Base-by-base conservation (phyloP, 2,797 vertebrate species). In the Gymnocypris eckloni region DNA sequence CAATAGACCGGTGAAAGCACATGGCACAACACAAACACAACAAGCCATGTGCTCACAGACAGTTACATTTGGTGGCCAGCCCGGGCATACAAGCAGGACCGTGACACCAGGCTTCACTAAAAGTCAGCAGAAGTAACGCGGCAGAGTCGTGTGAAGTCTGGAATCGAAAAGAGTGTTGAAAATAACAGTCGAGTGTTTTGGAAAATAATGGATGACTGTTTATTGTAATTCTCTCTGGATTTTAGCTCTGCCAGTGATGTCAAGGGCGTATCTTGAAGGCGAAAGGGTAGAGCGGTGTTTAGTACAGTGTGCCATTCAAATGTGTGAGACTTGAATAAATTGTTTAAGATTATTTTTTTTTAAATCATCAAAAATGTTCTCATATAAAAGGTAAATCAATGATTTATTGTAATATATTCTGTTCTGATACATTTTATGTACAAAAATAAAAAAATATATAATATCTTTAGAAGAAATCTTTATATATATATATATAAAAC, bases 171-270 rank as follows among this genome's bases (percentile, higher is more conserved):
- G 6, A 50, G 25, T 48, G 70, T 80, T 78, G 20, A 79, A 82
- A 50, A 33, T 22, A 82, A 71, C 28, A 66, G 43, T 33, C 28
- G 39, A 33, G 82, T 41, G 61, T 84, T 73, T 80, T 52, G 39
- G 20, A 81, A 54, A 54, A 75, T 80, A 87, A 76, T 59, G 71
- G 50, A 73, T n/a, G 59, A 45, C 39, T 76, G 78, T 84, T 81
- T 87, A 66, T 81, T 43, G 61, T n/a, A 67, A 73, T 48, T 84
- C 56, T 76, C 45, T 73, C 69, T 66, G 76, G 37, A 64, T 75
- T 67, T 80, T 81, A 56, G 48, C 39, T 41, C 70, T 25, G n/a
- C 15, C 79, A 71, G 33, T 12, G 37, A 72, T 7, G 33, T 33
- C 11, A 59, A 61, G 22, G 75, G 9, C 1, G 6, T 83, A 76